A percentile compares a stretch with the other conserved stretches of the same genome.
Evolutionary conservation across 2,113 vertebrate genomes (phyloP).

Genomic region (Oostethus manadensis): DNA sequence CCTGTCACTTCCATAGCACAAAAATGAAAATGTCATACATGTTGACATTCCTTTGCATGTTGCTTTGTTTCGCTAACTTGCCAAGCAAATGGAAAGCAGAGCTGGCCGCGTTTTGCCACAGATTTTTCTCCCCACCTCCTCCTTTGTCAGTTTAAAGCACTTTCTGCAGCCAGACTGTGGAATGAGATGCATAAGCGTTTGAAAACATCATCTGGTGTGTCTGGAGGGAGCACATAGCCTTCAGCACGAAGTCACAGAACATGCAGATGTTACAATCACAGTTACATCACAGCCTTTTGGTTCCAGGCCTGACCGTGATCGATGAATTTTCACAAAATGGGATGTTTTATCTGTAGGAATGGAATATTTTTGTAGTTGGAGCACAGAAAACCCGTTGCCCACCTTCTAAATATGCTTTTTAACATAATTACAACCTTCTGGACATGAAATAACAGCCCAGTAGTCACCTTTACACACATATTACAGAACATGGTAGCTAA

Average conservation of each 20-base stretch:
- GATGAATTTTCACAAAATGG: too few species aligned
- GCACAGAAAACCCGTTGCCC: too few species aligned
- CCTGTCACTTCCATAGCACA: constrained; percentile 32
- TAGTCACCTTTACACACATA: too few species aligned
- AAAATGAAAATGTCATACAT: constrained; percentile 45
- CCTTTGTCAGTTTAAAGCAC: constrained; percentile 37
- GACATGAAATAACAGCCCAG: too few species aligned
- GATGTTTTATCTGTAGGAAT: too few species aligned
- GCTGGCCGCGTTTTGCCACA: constrained; percentile 46
- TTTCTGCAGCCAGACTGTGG: constrained; percentile 60
- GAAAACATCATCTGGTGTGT: constrained; percentile 30
- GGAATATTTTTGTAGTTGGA: too few species aligned
- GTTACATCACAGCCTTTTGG: constrained; percentile 28
- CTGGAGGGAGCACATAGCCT: constrained; percentile 1
- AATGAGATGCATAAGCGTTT: constrained; percentile 41
- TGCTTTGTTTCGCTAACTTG: constrained; percentile 42
- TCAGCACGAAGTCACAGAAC: not conserved
- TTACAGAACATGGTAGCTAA: too few species aligned
- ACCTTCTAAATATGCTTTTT: too few species aligned
- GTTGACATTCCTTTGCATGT: constrained; percentile 42
- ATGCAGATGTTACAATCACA: too few species aligned
- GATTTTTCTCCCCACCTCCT: constrained; percentile 31
- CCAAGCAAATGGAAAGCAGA: constrained; percentile 60
- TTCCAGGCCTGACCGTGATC: too few species aligned
- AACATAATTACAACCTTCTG: too few species aligned